A percentile compares a stretch with the other conserved stretches of the same genome.
Conservation (phyloP, 2,888 invertebrate species). For the Pachliopta kotzebuea region DNA sequence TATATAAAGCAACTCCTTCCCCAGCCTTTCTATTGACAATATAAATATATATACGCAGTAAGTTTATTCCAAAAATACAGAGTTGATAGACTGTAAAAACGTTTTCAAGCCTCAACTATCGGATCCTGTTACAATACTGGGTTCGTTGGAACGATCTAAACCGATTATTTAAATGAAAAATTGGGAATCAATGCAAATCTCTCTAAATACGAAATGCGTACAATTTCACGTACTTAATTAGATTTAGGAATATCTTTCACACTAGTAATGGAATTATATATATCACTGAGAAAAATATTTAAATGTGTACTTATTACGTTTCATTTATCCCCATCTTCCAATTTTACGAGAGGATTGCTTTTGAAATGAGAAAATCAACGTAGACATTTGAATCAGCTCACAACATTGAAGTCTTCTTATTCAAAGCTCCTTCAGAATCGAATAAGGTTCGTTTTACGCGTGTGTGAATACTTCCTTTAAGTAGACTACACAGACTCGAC, state of each 20-base stretch:
- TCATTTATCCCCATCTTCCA: conserved; percentile 35
- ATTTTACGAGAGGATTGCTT: conserved; percentile 42
- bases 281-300: conserved; percentile 18
- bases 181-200: conserved; percentile 26
- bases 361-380: conserved; percentile 50
- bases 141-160: conserved; percentile 69
- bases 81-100: conserved; percentile 64
- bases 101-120: conserved; percentile 65
- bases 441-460: conserved; percentile 53
- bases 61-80: conserved; percentile 42
- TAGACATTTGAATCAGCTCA: conserved; percentile 50
- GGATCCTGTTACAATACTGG: conserved; percentile 68
- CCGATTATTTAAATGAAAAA: conserved; percentile 68
- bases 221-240: conserved; percentile 13
- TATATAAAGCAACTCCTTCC: not conserved
- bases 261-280: conserved; percentile 19
- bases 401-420: conserved; percentile 44
- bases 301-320: conserved; percentile 30
- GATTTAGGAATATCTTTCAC: conserved; percentile 16
- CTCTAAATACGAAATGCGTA: conserved; percentile 16
- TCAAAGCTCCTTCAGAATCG: conserved; percentile 49
- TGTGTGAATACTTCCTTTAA: conserved; percentile 47
- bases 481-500: conserved; percentile 43
- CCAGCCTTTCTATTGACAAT: not conserved
- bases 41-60: not conserved